Base-by-base conservation (phyloP, 2,113 vertebrate genomes). In the Percina caprodes region DNA sequence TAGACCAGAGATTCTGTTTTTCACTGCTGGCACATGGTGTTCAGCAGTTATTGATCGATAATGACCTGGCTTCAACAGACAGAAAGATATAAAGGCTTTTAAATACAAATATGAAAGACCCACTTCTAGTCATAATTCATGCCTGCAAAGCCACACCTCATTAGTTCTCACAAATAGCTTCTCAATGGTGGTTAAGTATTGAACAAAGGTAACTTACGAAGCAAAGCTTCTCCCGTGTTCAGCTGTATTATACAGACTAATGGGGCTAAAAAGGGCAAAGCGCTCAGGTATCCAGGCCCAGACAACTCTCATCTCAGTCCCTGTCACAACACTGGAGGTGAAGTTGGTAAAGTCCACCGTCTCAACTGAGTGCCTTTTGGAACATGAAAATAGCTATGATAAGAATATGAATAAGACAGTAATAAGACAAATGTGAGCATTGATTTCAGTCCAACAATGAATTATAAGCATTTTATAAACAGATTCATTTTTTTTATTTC, bases 221-320 rank as follows among this genome's bases (percentile, higher is more conserved):
- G 93, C 88, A 35, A 97, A 94, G 81, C 95, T 95, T 88, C 93
- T 94, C 30, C 91, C 96, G 0, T 97, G 93, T 82, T 95, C 85
- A 4, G 87, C 80, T 14, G 93, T 95, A 75, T 92, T 95, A 87
- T 96, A 97, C 77, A 97, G 91, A 69, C 91, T 91, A 51, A 94
- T 73, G 0, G 96, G 97, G 21, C 94, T 93, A 85, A 95, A 96
- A 52, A 97, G 95, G 52, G 97, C 95, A 79, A 97, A 96, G 26
- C 97, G 95, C 75, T 97, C 96, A 0, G 97, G 97, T 69, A 97
- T 97, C 97, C 96, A 97, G 82, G 97, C 96, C 97, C 97, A 97
- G 69, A 97, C 10, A 0, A 96, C 88, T 76, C 96, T 94, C 96
- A 97, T 97, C 93, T 96, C 96, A 15, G 95, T 96, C 21, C 85